phyloP scores from a whole-genome alignment of 2,797 vertebrate species.

The Pseudochirops corinnae region DNA sequence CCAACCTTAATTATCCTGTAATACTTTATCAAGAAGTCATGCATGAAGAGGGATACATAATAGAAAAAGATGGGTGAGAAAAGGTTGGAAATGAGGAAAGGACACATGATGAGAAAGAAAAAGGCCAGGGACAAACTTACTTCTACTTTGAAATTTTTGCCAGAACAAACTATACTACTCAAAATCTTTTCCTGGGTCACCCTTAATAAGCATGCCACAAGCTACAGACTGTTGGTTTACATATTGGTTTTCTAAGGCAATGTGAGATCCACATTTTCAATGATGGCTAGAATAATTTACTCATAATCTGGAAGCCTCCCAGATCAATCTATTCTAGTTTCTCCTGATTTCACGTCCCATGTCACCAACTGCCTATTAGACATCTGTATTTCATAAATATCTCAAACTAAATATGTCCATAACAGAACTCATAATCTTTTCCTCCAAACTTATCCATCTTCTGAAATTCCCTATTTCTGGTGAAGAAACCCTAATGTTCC shows the following conservation, averaged over 20 bases:
- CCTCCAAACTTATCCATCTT: background rate
- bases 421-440: background rate
- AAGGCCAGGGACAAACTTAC: background rate
- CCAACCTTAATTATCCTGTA: background rate
- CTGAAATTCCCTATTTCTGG: background rate
- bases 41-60: background rate
- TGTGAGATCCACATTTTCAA: background rate
- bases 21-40: background rate
- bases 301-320: background rate
- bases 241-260: background rate
- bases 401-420: background rate
- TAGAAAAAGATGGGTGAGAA: background rate
- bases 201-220: background rate
- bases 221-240: background rate
- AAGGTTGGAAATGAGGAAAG: background rate
- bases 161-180: background rate
- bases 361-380: background rate
- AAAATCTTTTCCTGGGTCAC: background rate
- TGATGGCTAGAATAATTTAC: background rate
- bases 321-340: background rate
- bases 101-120: background rate
- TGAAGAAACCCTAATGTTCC: background rate
- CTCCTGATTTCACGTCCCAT: background rate
- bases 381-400: background rate
- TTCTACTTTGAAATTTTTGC: background rate